Evolutionary conservation across 2,113 vertebrate species (phyloP).

Genomic region (Rallus limicola): DNA sequence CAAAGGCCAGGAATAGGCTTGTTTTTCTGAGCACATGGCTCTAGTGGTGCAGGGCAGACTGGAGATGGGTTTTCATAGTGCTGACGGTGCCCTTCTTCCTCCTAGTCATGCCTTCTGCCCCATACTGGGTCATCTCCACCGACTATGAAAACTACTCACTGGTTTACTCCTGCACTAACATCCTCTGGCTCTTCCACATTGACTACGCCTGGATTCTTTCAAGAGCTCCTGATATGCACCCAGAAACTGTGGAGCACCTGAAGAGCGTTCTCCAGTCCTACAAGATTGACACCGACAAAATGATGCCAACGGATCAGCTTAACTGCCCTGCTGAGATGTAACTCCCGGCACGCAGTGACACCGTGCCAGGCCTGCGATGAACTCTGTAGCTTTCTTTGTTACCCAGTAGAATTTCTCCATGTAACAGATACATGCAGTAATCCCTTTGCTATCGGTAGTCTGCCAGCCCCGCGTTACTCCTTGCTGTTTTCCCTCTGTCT

Average conservation of each 20-base stretch:
- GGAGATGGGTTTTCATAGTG: accelerated
- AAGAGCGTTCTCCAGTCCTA: slow-evolving; percentile 80
- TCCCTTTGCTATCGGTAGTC: neutral
- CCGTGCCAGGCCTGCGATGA: neutral
- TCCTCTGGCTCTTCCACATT: slow-evolving; percentile 87
- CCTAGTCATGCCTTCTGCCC: slow-evolving; percentile 85
- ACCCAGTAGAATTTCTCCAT: neutral
- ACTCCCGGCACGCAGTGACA: neutral
- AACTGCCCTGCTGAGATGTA: slow-evolving; percentile 78
- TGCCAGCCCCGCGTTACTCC: neutral
- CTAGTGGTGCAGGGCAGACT: neutral
- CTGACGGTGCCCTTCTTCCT: neutral
- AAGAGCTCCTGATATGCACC: slow-evolving; percentile 81
- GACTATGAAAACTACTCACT: slow-evolving; percentile 87
- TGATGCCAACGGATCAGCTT: slow-evolving; percentile 81
- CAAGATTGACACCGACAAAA: slow-evolving; percentile 82
- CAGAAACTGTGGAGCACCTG: slow-evolving; percentile 77
- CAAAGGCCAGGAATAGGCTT: neutral
- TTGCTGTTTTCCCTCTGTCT: accelerated
- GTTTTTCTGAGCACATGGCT: neutral
- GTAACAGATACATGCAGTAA: neutral
- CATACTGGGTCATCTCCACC: slow-evolving; percentile 90
- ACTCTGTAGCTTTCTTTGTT: neutral
- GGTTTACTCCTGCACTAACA: slow-evolving; percentile 89
- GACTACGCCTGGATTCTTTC: slow-evolving; percentile 89